Conservation (phyloP, 2,888 invertebrate species). For the Megaustenia siamemsis region DNA sequence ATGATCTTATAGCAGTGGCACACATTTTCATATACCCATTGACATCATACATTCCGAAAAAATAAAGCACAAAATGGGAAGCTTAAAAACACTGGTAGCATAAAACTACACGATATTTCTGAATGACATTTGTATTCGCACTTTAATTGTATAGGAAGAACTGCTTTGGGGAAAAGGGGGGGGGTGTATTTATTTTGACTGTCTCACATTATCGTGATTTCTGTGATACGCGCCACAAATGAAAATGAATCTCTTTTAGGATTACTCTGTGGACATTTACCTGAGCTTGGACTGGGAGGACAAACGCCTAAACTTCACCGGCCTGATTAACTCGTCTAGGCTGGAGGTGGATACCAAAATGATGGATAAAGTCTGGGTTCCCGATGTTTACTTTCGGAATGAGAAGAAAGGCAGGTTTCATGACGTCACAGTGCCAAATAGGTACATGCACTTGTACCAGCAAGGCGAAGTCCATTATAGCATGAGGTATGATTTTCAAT, state of each 20-base stretch:
- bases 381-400: conserved; percentile 75
- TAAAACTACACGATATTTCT: no score
- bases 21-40: no score
- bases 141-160: no score
- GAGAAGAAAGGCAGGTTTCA: conserved; percentile 75
- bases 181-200: not conserved
- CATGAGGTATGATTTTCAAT: conserved; percentile 44
- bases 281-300: conserved; percentile 69
- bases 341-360: conserved; percentile 72
- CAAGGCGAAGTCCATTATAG: conserved; percentile 64
- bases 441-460: conserved; percentile 73
- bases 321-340: conserved; percentile 58
- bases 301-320: conserved; percentile 62
- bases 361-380: conserved; percentile 72
- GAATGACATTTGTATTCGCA: no score
- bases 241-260: not conserved
- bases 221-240: not conserved
- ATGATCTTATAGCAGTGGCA: no score
- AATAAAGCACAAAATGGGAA: no score
- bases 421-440: conserved; percentile 75
- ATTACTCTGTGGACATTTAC: conserved; percentile 41
- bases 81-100: no score
- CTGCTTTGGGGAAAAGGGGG: no score
- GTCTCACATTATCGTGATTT: not conserved
- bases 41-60: no score